Conservation (phyloP, 2,113 vertebrate genomes). For the Ardeotis arabs region DNA sequence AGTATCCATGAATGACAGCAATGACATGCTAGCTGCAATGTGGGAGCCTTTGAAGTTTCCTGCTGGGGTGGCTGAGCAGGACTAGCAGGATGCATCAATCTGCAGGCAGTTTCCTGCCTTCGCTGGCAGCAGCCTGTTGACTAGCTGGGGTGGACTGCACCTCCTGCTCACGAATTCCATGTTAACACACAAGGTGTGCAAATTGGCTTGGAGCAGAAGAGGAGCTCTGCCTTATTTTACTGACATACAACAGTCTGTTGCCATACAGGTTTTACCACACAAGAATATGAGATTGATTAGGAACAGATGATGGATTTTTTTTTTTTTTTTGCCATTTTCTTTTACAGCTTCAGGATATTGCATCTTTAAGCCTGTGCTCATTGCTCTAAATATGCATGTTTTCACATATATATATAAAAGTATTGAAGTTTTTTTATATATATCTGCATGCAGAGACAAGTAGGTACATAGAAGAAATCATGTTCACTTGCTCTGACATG, state of each 20-base stretch:
- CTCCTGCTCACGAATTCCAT: not conserved
- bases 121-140: not conserved
- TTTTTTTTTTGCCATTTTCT: constrained; percentile 61
- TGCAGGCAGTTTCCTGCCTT: not conserved
- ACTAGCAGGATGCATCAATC: not conserved
- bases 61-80: not conserved
- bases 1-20: not conserved
- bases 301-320: not conserved
- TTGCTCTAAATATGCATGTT: constrained; percentile 31
- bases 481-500: constrained; percentile 62
- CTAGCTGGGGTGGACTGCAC: not conserved
- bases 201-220: not conserved
- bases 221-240: not conserved
- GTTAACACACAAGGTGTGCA: not conserved
- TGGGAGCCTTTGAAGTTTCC: not conserved
- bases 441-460: constrained; percentile 64
- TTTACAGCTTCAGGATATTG: constrained; percentile 69
- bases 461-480: constrained; percentile 11
- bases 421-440: constrained; percentile 35
- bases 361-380: constrained; percentile 60
- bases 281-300: not conserved
- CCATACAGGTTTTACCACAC: not conserved
- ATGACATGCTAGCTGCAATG: fast-evolving
- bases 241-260: not conserved
- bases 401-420: constrained; percentile 57